phyloP scores from a whole-genome alignment of 2,113 vertebrate genomes.

The Podarcis muralis region DNA sequence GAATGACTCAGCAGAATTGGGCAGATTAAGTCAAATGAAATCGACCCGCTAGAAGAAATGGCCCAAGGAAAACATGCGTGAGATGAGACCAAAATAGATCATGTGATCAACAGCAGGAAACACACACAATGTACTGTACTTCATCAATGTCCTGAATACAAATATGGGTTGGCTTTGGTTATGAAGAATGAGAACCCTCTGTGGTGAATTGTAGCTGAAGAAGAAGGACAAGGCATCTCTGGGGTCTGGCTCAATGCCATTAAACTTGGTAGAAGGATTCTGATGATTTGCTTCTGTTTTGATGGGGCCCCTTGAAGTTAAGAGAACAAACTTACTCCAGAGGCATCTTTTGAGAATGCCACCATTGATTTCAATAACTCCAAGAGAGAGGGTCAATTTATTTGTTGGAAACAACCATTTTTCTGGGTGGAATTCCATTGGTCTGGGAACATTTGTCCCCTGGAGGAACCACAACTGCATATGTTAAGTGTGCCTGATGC shows the following conservation, averaged over 20 bases:
- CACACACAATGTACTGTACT: conserved; percentile 44
- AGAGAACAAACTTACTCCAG: conserved; percentile 51
- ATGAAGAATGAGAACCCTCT: conserved; percentile 49
- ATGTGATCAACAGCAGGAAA: conserved; percentile 47
- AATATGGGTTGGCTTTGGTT: conserved; percentile 59
- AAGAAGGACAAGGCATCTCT: conserved; percentile 54
- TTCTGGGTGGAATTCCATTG: neutral
- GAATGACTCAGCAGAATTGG: conserved; percentile 14
- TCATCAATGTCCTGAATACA: conserved; percentile 58
- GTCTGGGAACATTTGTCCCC: too few species aligned
- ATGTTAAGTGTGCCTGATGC: neutral
- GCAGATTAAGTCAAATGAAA: conserved; percentile 33
- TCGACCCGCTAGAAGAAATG: conserved; percentile 38
- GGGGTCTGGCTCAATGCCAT: conserved; percentile 28
- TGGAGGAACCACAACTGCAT: neutral
- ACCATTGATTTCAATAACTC: conserved; percentile 57
- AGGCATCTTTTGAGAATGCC: conserved; percentile 42
- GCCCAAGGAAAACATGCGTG: conserved; percentile 27
- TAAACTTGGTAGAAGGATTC: neutral
- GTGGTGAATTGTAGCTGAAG: conserved; percentile 50
- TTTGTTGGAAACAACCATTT: neutral
- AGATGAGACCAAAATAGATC: conserved; percentile 26
- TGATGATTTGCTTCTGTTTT: conserved; percentile 29
- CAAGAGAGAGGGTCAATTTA: neutral
- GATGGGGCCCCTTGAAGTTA: conserved; percentile 44